Evolutionary conservation across 2,113 vertebrate species (phyloP).

Genomic region (Todiramphus chloris): DNA sequence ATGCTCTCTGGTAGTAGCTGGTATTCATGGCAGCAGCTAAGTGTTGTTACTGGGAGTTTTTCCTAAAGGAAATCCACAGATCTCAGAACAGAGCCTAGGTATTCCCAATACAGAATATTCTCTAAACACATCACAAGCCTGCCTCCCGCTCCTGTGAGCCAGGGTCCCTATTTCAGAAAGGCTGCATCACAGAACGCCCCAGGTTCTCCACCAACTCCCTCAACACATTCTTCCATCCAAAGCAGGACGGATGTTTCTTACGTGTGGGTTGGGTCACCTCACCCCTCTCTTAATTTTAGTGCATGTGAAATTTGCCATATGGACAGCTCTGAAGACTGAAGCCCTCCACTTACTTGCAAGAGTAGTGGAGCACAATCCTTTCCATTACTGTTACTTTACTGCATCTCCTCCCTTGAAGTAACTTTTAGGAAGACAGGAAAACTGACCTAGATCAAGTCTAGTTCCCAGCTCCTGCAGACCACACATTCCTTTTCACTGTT

Average conservation of each 20-base stretch:
- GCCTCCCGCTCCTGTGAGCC: background rate
- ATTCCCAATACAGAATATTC: background rate
- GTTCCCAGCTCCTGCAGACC: background rate
- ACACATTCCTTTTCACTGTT: background rate
- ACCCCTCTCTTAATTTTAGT: conserved; percentile 33
- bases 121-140: background rate
- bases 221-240: background rate
- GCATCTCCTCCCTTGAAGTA: background rate
- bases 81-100: background rate
- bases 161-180: background rate
- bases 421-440: background rate
- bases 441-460: background rate
- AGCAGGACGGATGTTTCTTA: background rate
- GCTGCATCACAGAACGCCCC: background rate
- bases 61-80: background rate
- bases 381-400: background rate
- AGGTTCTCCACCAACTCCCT: background rate
- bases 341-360: background rate
- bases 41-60: background rate
- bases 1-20: background rate
- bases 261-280: background rate
- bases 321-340: conserved; percentile 12
- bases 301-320: conserved; percentile 32
- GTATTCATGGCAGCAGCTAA: background rate
- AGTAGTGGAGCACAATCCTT: background rate